phyloP scores from a whole-genome alignment of 1,140 invertebrate genomes.

The Asobara japonica region DNA sequence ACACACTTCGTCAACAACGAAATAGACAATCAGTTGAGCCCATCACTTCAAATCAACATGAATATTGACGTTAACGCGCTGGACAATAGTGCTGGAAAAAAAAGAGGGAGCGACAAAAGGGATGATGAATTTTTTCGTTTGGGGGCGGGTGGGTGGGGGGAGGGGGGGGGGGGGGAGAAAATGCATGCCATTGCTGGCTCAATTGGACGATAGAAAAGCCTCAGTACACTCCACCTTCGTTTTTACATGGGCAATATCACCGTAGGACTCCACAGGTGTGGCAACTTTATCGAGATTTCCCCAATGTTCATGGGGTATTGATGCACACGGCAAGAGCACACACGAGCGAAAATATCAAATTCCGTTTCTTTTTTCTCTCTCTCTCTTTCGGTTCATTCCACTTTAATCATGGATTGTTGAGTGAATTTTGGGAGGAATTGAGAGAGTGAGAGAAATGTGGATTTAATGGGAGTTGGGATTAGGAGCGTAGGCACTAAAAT shows the following conservation, averaged over 20 bases:
- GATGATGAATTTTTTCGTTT: conserved; percentile 33
- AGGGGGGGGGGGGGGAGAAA: too few species aligned
- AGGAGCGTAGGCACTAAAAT: too few species aligned
- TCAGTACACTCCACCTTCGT: not conserved
- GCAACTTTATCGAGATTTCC: not conserved
- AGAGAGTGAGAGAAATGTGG: too few species aligned
- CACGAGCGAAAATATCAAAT: not conserved
- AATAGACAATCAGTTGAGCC: not conserved
- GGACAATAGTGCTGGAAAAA: not conserved
- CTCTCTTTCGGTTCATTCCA: not conserved
- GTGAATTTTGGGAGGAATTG: too few species aligned
- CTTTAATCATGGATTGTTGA: not conserved
- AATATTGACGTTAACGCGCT: conserved; percentile 22
- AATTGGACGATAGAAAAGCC: not conserved
- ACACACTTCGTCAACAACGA: not conserved
- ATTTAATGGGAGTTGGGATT: too few species aligned
- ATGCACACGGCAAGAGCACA: not conserved
- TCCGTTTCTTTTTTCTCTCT: not conserved
- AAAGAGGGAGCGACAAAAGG: conserved; percentile 36
- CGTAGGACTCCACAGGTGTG: conserved; percentile 20
- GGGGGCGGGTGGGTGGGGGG: too few species aligned
- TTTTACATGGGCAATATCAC: not conserved
- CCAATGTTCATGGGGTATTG: conserved; percentile 13
- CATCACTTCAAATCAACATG: conserved; percentile 22
- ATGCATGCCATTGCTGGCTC: not conserved